Evolutionary conservation across 2,888 invertebrate genomes (phyloP).

Genomic region (Folsomia manolachei): DNA sequence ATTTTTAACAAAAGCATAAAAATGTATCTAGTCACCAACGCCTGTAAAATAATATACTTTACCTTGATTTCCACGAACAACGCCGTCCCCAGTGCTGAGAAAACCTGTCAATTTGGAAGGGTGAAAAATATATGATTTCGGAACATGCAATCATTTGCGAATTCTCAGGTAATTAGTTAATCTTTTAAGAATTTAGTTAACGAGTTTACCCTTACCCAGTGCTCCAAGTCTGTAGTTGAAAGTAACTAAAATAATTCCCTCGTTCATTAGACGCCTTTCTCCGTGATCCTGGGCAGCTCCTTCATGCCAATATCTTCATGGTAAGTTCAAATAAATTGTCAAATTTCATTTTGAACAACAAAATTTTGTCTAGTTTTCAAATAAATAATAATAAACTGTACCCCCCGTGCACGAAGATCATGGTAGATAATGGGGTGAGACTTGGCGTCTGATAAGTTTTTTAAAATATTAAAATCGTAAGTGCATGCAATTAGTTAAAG

Average conservation of each 20-base stretch:
- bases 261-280: constrained; percentile 33
- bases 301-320: not conserved
- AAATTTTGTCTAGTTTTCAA: too few relatives aligned
- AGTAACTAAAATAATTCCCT: constrained; percentile 33
- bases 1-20: too few relatives aligned
- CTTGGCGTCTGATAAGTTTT: constrained; percentile 14
- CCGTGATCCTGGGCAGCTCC: constrained; percentile 30
- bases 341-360: too few relatives aligned
- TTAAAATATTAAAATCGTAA: too few relatives aligned
- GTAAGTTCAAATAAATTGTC: too few relatives aligned
- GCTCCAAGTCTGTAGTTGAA: constrained; percentile 35
- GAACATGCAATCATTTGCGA: too few relatives aligned
- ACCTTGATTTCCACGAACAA: constrained; percentile 32
- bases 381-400: too few relatives aligned
- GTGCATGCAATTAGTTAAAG: not conserved
- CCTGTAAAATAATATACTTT: too few relatives aligned
- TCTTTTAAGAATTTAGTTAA: not conserved
- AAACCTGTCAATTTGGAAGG: constrained; percentile 24
- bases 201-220: constrained; percentile 18
- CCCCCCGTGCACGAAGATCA: constrained; percentile 37
- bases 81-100: constrained; percentile 32
- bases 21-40: too few relatives aligned
- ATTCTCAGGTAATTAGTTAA: too few relatives aligned
- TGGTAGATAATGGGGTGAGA: constrained; percentile 15
- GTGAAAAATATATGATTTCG: too few relatives aligned